phyloP scores from a whole-genome alignment of 2,888 invertebrate genomes.

The Stictocephala bisonia region DNA sequence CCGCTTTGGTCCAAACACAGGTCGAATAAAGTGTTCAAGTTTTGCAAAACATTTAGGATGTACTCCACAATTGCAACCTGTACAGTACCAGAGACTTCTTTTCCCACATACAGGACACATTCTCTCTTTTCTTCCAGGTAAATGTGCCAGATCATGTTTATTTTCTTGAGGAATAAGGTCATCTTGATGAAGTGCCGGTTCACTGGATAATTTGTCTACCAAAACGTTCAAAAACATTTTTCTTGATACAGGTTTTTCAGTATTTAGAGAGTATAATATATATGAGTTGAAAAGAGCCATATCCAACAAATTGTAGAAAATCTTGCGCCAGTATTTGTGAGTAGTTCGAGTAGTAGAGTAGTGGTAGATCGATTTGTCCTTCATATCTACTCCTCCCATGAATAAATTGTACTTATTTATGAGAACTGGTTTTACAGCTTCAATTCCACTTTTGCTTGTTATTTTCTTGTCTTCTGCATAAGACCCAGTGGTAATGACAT shows the following conservation, averaged over 20 bases:
- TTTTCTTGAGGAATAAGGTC: too few relatives aligned
- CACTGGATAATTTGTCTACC: too few relatives aligned
- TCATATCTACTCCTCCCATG: not conserved
- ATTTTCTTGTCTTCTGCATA: not conserved
- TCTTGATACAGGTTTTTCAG: not conserved
- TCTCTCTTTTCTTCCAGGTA: too few relatives aligned
- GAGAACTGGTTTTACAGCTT: not conserved
- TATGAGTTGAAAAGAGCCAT: not conserved
- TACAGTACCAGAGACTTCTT: too few relatives aligned
- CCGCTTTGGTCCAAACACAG: too few relatives aligned
- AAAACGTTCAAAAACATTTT: too few relatives aligned
- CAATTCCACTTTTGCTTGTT: not conserved
- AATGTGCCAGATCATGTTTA: too few relatives aligned
- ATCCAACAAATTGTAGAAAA: not conserved
- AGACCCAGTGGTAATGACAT: not conserved
- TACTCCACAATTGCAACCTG: too few relatives aligned
- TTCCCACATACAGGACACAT: too few relatives aligned
- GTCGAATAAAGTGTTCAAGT: too few relatives aligned
- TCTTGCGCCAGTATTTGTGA: not conserved
- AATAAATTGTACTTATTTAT: not conserved
- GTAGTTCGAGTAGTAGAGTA: not conserved
- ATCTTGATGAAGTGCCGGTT: too few relatives aligned
- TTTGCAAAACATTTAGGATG: too few relatives aligned
- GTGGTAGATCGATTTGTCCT: not conserved
- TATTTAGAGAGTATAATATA: not conserved